Percentiles rank a stretch among this genome's conserved stretches.
phyloP scores from a whole-genome alignment of 1,140 invertebrate species.

The Eriosoma lanigerum region DNA sequence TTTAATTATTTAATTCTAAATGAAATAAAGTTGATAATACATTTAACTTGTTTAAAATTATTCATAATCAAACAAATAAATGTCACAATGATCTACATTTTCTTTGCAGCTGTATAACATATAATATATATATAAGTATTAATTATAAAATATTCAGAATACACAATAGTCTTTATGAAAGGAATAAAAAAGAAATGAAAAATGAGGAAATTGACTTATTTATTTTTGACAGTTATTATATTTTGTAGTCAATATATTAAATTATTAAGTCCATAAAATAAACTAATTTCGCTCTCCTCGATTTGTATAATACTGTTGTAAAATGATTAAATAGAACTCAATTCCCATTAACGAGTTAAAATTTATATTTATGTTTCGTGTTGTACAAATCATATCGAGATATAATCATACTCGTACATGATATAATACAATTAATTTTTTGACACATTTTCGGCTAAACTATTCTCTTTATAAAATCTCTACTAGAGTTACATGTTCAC shows the following conservation, averaged over 20 bases:
- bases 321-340: neutral
- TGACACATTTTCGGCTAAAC: neutral
- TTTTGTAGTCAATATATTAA: neutral
- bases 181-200: neutral
- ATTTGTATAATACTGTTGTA: neutral
- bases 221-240: conserved; percentile 1
- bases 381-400: neutral
- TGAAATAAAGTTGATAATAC: too few relatives aligned
- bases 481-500: neutral
- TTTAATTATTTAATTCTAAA: too few relatives aligned
- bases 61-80: neutral
- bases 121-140: too few relatives aligned
- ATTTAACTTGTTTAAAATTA: too few relatives aligned
- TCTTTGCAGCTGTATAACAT: neutral
- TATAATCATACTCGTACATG: neutral
- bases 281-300: neutral
- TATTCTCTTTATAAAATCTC: neutral
- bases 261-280: neutral
- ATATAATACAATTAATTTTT: neutral
- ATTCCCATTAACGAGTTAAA: neutral
- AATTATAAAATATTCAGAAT: neutral
- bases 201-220: conserved; percentile 4
- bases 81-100: neutral
- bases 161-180: neutral
- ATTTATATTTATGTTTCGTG: neutral